Conservation (phyloP, 1,140 invertebrate species). For the Drosophila rhopaloa region DNA sequence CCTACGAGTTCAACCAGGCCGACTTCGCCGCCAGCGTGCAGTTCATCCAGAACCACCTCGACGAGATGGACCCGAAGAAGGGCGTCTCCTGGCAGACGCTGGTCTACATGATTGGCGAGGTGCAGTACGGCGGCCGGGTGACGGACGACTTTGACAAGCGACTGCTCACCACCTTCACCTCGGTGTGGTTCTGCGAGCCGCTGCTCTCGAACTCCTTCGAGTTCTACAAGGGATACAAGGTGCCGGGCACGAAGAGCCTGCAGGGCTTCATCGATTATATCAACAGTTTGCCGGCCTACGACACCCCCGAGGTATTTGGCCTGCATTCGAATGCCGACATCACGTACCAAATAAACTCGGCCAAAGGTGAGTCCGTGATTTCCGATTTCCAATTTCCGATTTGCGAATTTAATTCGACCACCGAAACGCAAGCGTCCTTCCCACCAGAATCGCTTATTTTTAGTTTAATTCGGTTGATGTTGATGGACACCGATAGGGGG, state of each 20-base stretch:
- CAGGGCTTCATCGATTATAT: constrained; percentile 95
- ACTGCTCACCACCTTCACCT: constrained; percentile 94
- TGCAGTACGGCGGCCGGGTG: constrained; percentile 97
- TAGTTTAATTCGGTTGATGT: constrained; percentile 21
- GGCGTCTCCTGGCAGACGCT: constrained; percentile 98
- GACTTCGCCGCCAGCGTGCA: constrained; percentile 98
- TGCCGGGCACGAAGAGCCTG: constrained; percentile 91
- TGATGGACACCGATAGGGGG: constrained; percentile 21
- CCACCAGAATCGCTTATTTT: constrained; percentile 10
- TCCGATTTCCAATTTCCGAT: background rate
- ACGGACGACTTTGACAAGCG: constrained; percentile 98
- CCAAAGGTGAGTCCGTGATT: constrained; percentile 88
- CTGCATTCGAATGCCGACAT: constrained; percentile 98
- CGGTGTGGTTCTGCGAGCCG: constrained; percentile 95
- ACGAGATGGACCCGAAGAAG: constrained; percentile 98
- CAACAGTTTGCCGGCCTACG: constrained; percentile 92
- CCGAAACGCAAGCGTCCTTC: constrained; percentile 11
- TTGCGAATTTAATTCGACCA: constrained; percentile 2
- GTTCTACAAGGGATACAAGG: constrained; percentile 95
- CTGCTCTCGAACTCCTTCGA: constrained; percentile 92
- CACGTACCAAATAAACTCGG: constrained; percentile 97
- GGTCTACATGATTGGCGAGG: constrained; percentile 99
- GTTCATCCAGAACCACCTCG: constrained; percentile 98
- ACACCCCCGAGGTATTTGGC: constrained; percentile 98
- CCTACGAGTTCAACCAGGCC: constrained; percentile 98